Conservation (phyloP, 2,113 vertebrate species). For the Cisticola juncidis region DNA sequence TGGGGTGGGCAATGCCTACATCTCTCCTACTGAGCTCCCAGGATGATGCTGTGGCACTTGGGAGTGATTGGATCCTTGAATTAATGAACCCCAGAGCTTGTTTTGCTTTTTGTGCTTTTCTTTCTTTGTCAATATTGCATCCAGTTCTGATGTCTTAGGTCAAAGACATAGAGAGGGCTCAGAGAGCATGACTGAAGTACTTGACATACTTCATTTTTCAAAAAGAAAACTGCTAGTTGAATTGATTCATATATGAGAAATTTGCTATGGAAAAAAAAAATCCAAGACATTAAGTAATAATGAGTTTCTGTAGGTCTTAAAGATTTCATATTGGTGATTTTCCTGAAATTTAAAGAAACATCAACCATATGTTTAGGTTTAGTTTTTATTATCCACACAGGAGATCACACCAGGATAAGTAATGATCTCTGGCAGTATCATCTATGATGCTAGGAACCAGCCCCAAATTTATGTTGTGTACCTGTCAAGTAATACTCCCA, state of each 20-base stretch:
- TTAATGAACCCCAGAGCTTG: background rate
- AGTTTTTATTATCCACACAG: background rate
- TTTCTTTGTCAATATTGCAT: background rate
- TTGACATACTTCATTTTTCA: background rate
- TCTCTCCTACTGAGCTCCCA: background rate
- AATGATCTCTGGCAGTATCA: background rate
- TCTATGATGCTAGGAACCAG: background rate
- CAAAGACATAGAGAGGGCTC: background rate
- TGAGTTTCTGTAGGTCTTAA: background rate
- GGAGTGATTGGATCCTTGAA: background rate
- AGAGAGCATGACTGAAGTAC: background rate
- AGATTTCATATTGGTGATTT: background rate
- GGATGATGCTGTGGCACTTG: background rate
- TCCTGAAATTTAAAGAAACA: background rate
- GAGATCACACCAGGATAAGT: constrained; percentile 1
- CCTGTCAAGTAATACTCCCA: background rate
- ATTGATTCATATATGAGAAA: background rate
- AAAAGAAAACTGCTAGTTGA: background rate
- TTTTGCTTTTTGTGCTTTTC: background rate
- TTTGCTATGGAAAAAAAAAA: background rate
- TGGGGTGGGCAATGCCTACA: background rate
- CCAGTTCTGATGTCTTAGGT: background rate
- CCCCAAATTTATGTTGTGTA: background rate
- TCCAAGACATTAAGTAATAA: background rate
- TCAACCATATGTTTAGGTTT: background rate